These are phyloP conservation scores for Venusia cambrica DNA, from an alignment of 2,888 invertebrate genomes.

Conservation along the genomic window DNA sequence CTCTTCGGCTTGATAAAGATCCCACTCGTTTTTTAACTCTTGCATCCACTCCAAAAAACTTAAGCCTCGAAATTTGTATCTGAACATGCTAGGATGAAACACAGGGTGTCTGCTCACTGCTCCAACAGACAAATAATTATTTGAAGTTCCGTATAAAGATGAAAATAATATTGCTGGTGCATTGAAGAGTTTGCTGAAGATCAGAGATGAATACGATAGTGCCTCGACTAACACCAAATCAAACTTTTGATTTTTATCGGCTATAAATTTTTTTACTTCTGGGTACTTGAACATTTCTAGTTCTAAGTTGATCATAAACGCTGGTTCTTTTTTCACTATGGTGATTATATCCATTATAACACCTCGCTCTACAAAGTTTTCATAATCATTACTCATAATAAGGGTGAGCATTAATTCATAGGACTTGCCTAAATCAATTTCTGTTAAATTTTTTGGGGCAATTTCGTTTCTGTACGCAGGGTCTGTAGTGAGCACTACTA, in stretches of 20 bases:
- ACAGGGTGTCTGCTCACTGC: slow-evolving; percentile 33
- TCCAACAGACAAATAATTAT: slow-evolving; percentile 33
- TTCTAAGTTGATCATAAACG: too few relatives aligned
- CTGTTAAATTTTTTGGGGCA: too few relatives aligned
- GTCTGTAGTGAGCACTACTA: too few relatives aligned
- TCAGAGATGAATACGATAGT: slow-evolving; percentile 26
- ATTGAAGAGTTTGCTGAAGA: slow-evolving; percentile 36
- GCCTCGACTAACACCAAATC: slow-evolving; percentile 40
- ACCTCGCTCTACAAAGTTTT: too few relatives aligned
- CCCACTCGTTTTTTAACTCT: slow-evolving; percentile 29
- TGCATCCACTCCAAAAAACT: slow-evolving; percentile 29
- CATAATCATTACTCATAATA: too few relatives aligned
- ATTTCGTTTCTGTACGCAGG: too few relatives aligned
- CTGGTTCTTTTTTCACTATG: too few relatives aligned
- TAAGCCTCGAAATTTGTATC: slow-evolving; percentile 28
- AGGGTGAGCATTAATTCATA: too few relatives aligned
- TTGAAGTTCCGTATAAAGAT: slow-evolving; percentile 31
- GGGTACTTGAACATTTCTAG: too few relatives aligned
- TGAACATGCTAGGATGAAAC: slow-evolving; percentile 28
- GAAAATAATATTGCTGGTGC: slow-evolving; percentile 37
- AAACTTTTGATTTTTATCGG: slow-evolving; percentile 37
- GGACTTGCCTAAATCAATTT: too few relatives aligned
- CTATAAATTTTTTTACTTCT: slow-evolving; percentile 29
- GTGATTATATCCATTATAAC: too few relatives aligned
- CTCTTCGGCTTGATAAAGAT: slow-evolving; percentile 15